Base-by-base conservation (phyloP, 2,888 invertebrate species). In the Epiblema foenella region DNA sequence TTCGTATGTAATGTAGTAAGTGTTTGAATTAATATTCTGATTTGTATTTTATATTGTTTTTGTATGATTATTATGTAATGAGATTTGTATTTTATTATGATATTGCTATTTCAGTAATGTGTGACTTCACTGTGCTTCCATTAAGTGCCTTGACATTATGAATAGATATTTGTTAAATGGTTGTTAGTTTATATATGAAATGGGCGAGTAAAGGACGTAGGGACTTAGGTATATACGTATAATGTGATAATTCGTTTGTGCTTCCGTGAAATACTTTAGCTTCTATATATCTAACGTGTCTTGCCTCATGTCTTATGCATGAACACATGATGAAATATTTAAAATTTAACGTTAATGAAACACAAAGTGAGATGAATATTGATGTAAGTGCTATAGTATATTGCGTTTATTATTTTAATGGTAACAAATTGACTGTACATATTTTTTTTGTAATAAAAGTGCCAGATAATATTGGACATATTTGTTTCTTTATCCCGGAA, bases 391-490 rank as follows among this genome's bases (percentile, higher is more conserved):
- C 74, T 75, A 76, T 80, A 80, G 78, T 78, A 77, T 81, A 78
- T 82, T 75, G 78, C 83, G 79, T 81, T 78, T 84, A 79, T 77
- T 78, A 76, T 75, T 72, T 70, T 75, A 77, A 74, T 75, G 69
- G 70, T 76, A 75, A 78, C 33, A 73, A 78, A 76, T 75, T 76
- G 77, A 81, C 73, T 91, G 89, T 90, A 89, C 84, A 90, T 91
- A 89, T 83, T 86, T 82, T 69, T 86, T 86, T 85, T 80, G 77
- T 86, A 83, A 91, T 83, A 90, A 92, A 91, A 91, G 89, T 91
- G 91, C 90, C 91, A 90, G 87, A 90, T 78, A 82, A 83, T 85
- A 67, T 85, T 86, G 75, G 75, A 75, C 9, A 59, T 73, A 70
- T 72, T 73, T 74, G 4, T 17, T 67, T 58, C 49, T 12, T 33